phyloP scores from a whole-genome alignment of 2,113 vertebrate genomes.

The Symphodus melops region DNA sequence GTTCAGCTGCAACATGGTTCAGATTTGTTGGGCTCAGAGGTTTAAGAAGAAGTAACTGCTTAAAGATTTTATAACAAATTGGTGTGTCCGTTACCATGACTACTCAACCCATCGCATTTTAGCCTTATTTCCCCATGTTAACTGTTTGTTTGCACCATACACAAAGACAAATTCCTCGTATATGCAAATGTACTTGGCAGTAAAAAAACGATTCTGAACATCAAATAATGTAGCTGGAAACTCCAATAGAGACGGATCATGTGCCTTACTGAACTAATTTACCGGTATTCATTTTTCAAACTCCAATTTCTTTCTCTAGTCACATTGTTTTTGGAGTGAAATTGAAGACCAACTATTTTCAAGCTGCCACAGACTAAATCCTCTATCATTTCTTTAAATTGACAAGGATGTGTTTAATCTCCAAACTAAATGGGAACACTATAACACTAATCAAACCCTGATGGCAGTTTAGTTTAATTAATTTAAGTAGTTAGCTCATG shows the following conservation, averaged over 20 bases:
- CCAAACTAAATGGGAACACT: constrained; percentile 1
- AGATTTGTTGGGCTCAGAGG: constrained; percentile 26
- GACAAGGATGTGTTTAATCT: background rate
- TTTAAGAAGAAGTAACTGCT: constrained; percentile 10
- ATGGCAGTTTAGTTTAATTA: constrained; percentile 7
- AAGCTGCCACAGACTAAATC: background rate
- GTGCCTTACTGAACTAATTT: background rate
- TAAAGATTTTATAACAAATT: constrained; percentile 1
- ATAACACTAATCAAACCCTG: constrained; percentile 20
- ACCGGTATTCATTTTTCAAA: background rate
- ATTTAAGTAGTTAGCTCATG: background rate
- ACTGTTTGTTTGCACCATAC: no score
- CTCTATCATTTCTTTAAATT: constrained; percentile 2
- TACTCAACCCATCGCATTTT: no score
- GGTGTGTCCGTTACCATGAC: background rate
- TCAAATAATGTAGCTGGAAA: constrained; percentile 7
- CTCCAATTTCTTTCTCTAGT: background rate
- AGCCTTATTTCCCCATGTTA: no score
- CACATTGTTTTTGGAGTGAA: background rate
- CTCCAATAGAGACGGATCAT: background rate
- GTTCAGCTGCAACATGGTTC: background rate
- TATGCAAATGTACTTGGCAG: no score
- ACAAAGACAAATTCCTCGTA: no score
- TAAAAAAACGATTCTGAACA: no score
- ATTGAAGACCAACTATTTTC: background rate